Evolutionary conservation across 1,140 invertebrate species (phyloP), one percentile per base, ranked within the genome.

Genomic region (Anthonomus grandis): DNA sequence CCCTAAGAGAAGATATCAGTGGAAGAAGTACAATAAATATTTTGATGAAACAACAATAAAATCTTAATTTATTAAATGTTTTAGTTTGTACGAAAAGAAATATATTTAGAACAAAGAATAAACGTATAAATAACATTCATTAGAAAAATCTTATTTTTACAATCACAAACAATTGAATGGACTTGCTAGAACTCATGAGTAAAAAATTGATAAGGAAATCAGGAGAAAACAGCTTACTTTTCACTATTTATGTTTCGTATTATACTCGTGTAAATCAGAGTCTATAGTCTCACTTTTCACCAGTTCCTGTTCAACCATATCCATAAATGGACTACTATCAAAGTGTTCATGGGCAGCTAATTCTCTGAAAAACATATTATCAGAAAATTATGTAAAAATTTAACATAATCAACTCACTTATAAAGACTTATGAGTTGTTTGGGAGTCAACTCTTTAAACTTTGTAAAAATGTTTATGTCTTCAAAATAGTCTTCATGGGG

Each of bases 1-100:
- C 74, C 86, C 87, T 4, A 84, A 75, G 57, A 81, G 77, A 60
- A 79, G 87, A 59, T 76, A 67, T 39, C 74, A 79, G 1, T 84
- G 82, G 76, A 90, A 84, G 64, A 85, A 86, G 63, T 90, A 80
- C 64, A 92, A 92, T 73, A 86, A 85, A 62, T 92, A 91, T 71
- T 93, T 81, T 71, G 81, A 89, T 73, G 89, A 93, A 76, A 70
- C 63, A 1, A 89, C 87, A n/a, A 89, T 90, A 61, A 77, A 73
- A 74, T 65, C 61, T 41, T 77, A 68, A 69, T 10, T 10, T 34
- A 8, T 34, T 48, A 31, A 31, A 34, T 17, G 12, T 27, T 3
- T 48, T n/a, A 13, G 9, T 19, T 51, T 51, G 17, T 42, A 41
- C 19, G 12, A 38, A 19, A 22, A 10, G 31, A 31, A 48, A 31